Base-by-base conservation (phyloP, 2,113 vertebrate genomes). In the Pipa parva region DNA sequence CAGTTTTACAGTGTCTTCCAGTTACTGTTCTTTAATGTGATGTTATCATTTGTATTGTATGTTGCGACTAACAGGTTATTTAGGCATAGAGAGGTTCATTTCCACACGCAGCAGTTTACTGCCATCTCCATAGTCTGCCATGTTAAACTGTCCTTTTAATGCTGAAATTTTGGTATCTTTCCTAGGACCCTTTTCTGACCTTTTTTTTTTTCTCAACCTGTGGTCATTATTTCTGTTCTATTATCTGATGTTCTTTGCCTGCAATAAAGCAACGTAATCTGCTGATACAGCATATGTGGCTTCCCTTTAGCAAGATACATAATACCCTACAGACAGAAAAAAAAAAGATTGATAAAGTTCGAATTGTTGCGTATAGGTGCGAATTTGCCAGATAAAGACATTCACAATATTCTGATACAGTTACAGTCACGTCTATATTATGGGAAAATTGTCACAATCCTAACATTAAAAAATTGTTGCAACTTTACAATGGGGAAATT, bases 1-100 rank as follows among this genome's bases (percentile, higher is more conserved):
- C 12, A 20, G 29, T 22, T 55, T 64, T 42, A 64, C 55, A 39
- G 49, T 15, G 50, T 25, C 25, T 56, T 33, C 37, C 36, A 56
- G 42, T 45, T 56, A 29, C 54, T 63, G n/a, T n/a, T n/a, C 4
- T 48, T 21, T 49, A 7, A n/a, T 22, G 18, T 24, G 2, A 49
- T 20, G 5, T 5, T 22, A 9, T 49, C 18, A 49, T 49, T 49
- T 49, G 46, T 7, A 49, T 22, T 21, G 21, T 11, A 20, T 11
- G 46, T 7, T 22, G 7, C 21, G 46, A 49, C 46, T 22, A 49
- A 49, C 46, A 21, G 21, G n/a, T n/a, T n/a, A n/a, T n/a, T n/a
- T n/a, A n/a, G n/a, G n/a, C n/a, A n/a, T n/a, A n/a, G n/a, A n/a
- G n/a, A n/a, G n/a, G n/a, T n/a, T n/a, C n/a, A n/a, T n/a, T n/a